phyloP scores from a whole-genome alignment of 2,888 invertebrate species.

The Orgyia antiqua region DNA sequence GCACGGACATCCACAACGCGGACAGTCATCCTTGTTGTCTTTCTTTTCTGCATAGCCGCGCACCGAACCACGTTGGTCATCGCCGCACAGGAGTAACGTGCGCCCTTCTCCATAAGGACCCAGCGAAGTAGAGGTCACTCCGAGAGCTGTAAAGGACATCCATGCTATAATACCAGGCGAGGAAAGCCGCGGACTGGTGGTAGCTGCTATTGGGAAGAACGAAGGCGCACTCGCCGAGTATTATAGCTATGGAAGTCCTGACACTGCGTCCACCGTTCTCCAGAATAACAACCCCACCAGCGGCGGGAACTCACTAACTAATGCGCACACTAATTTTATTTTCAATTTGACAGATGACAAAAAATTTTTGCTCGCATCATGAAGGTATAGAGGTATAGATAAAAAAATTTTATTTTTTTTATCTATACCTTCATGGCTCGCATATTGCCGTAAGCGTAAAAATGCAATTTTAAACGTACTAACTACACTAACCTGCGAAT shows the following conservation, averaged over 20 bases:
- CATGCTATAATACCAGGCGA: slow-evolving; percentile 63
- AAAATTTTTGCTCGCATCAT: too few relatives aligned
- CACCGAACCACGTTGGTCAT: slow-evolving; percentile 33
- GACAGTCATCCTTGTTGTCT: slow-evolving; percentile 29
- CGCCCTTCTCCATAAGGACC: slow-evolving; percentile 24
- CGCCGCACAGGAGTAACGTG: slow-evolving; percentile 35
- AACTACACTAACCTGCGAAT: too few relatives aligned
- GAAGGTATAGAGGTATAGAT: too few relatives aligned
- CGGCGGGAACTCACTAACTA: not conserved
- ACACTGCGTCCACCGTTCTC: slow-evolving; percentile 61
- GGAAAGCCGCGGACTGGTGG: slow-evolving; percentile 40
- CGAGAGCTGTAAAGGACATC: slow-evolving; percentile 60
- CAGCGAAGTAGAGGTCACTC: slow-evolving; percentile 15
- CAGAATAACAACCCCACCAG: slow-evolving; percentile 59
- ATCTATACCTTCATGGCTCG: too few relatives aligned
- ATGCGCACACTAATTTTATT: not conserved
- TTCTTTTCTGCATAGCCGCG: slow-evolving; percentile 41
- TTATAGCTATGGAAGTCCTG: slow-evolving; percentile 57
- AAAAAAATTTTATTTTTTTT: too few relatives aligned
- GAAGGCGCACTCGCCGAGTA: slow-evolving; percentile 53
- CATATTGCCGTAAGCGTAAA: too few relatives aligned
- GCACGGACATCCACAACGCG: slow-evolving; percentile 32
- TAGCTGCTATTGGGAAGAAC: slow-evolving; percentile 62
- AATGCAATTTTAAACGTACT: too few relatives aligned
- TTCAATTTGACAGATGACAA: not conserved